A percentile compares a stretch with the other conserved stretches of the same genome.
Evolutionary conservation across 1,140 invertebrate species (phyloP).

Genomic region (Aphis craccivora): DNA sequence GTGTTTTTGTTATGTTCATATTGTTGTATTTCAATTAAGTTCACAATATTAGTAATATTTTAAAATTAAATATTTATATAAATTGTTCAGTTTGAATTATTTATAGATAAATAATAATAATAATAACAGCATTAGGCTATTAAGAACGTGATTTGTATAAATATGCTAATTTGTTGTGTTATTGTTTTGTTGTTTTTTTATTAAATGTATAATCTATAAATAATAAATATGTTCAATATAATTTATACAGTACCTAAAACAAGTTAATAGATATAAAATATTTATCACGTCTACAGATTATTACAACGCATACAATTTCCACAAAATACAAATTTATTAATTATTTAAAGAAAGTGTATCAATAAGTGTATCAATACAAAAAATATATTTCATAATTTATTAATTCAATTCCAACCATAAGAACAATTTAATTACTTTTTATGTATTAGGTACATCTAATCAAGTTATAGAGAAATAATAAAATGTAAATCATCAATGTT

Average conservation of each 20-base stretch:
- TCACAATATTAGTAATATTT: not conserved
- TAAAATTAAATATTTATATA: not conserved
- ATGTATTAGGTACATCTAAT: not conserved
- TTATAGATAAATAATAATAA: not conserved
- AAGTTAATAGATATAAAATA: not conserved
- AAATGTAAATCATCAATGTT: slow-evolving; percentile 5
- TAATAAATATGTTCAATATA: not conserved
- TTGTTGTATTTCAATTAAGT: slow-evolving; percentile 17
- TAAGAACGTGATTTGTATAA: slow-evolving; percentile 17
- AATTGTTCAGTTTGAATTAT: slow-evolving; percentile 15
- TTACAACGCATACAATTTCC: not conserved
- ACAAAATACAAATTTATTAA: not conserved
- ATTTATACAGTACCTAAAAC: not conserved
- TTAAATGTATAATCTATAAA: slow-evolving; percentile 33
- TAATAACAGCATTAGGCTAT: not conserved
- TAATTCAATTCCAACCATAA: not conserved
- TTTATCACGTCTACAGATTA: not conserved
- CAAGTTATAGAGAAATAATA: not conserved
- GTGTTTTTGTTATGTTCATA: not conserved
- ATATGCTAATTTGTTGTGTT: slow-evolving; percentile 36
- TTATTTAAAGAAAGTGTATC: not conserved
- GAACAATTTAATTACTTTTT: not conserved
- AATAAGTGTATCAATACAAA: not conserved
- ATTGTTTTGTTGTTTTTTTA: slow-evolving; percentile 35
- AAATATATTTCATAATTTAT: not conserved